Evolutionary conservation across 2,113 vertebrate species (phyloP), one percentile per base, ranked within the genome.

Genomic region (Myanophis thanlyinensis): DNA sequence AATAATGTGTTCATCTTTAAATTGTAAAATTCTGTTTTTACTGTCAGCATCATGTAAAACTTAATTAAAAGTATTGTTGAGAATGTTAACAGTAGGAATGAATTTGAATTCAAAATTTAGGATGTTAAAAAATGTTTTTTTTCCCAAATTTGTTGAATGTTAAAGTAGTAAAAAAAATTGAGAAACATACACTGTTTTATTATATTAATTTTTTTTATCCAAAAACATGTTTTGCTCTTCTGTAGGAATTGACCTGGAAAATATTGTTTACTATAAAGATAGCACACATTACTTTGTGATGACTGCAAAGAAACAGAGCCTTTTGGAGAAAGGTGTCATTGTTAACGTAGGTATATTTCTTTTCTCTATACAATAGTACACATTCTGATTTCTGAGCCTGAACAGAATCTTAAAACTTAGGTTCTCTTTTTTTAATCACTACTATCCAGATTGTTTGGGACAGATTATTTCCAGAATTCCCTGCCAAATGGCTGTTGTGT

Each of bases 281-380:
- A 98, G 98, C 95, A 99, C 99, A 0, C 99, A 99, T 96, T 99
- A 99, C 97, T 99, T 99, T 95, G 99, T 99, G 93, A 99, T 99
- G 99, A 99, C 99, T 1, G 99, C 99, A 90, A 99, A 99, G 97
- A 99, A 99, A 87, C 99, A 99, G 97, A 99, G 98, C 93, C 98
- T 99, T 93, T 97, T 99, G 94, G 99, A 99, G 94, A 99, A 99
- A 96, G 98, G 99, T 59, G 99, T 99, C 94, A 98, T 99, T 95
- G 97, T 99, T 44, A 97, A 98, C 0, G 99, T 99, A 97, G 49
- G 99, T 97, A 92, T 87, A 3, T 1, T 1, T 25, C 88, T 44
- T 35, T 46, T 73, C 54, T 67, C 40, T 86, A 18, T 73, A 51
- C 9, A 62, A 0, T 88, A 67, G 35, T 62, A 91, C 88, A 84